These are phyloP conservation scores for Acanthochromis polyacanthus DNA, from an alignment of 2,113 vertebrate genomes.

Conservation along the genomic window DNA sequence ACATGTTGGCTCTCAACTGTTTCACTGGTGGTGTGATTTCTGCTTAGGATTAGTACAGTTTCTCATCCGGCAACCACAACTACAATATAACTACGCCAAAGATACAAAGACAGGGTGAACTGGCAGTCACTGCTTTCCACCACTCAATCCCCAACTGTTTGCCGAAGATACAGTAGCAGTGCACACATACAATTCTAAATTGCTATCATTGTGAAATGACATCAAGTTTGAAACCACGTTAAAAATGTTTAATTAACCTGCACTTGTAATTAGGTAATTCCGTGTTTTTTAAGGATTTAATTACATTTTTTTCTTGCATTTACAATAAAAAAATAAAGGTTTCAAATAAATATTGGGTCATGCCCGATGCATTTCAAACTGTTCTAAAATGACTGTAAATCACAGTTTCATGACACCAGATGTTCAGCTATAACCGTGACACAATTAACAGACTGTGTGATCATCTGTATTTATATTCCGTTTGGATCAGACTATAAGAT, in stretches of 20 bases:
- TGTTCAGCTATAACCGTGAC: neutral
- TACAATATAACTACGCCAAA: slow-evolving; percentile 3
- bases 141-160: slow-evolving; percentile 5
- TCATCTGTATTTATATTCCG: slow-evolving; percentile 30
- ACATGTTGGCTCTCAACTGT: slow-evolving; percentile 22
- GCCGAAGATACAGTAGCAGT: slow-evolving; percentile 9
- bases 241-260: neutral
- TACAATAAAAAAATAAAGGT: neutral
- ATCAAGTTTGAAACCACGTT: neutral
- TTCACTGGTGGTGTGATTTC: slow-evolving; percentile 38
- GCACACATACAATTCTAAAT: neutral
- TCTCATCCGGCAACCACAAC: slow-evolving; percentile 17
- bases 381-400: neutral
- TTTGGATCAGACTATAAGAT: slow-evolving; percentile 22
- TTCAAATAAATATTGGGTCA: neutral
- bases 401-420: neutral
- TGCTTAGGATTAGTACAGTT: slow-evolving; percentile 28
- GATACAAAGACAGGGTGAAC: slow-evolving; percentile 19
- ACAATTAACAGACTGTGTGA: slow-evolving; percentile 6
- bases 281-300: neutral
- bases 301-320: neutral
- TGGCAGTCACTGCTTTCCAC: neutral
- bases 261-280: neutral
- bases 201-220: neutral
- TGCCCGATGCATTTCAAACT: neutral